Evolutionary conservation across 2,888 invertebrate genomes (phyloP).

Genomic region (Diachrysia chrysitis): DNA sequence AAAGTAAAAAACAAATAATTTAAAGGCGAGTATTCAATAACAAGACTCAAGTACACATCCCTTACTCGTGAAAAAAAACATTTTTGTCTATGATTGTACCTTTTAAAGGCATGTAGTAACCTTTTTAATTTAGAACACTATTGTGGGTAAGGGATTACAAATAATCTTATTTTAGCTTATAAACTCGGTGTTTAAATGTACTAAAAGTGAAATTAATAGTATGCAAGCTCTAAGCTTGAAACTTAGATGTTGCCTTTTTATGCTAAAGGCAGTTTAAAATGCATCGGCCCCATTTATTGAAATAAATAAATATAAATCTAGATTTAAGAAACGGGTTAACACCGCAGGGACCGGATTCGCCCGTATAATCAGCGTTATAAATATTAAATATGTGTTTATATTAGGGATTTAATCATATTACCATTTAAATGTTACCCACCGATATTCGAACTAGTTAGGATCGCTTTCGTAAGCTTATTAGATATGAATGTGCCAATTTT

Average conservation of each 20-base stretch:
- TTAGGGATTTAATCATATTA: slow-evolving; percentile 19
- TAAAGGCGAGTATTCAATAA: not conserved
- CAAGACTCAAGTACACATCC: slow-evolving; percentile 35
- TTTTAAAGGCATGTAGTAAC: not conserved
- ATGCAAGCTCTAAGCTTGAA: slow-evolving; percentile 43
- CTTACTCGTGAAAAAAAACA: slow-evolving; percentile 20
- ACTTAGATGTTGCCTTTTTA: slow-evolving; percentile 38
- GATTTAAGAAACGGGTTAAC: slow-evolving; percentile 21
- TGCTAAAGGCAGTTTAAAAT: slow-evolving; percentile 20
- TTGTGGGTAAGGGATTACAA: slow-evolving; percentile 23
- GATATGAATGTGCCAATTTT: slow-evolving; percentile 5
- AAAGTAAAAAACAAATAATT: slow-evolving; percentile 53
- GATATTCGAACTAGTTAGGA: slow-evolving; percentile 18
- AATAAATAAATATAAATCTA: slow-evolving; percentile 5
- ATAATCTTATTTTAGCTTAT: slow-evolving; percentile 39
- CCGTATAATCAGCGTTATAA: slow-evolving; percentile 21
- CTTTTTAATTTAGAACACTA: slow-evolving; percentile 13
- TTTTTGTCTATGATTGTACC: slow-evolving; percentile 14
- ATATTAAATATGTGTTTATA: slow-evolving; percentile 16
- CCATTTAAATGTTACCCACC: slow-evolving; percentile 42
- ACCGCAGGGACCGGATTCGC: slow-evolving; percentile 45
- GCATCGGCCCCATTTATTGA: slow-evolving; percentile 18
- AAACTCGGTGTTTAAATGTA: slow-evolving; percentile 31
- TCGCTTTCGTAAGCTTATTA: not conserved
- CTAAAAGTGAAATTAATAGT: slow-evolving; percentile 29